Percentiles rank a stretch among this genome's conserved stretches.
Conservation (phyloP, 2,888 invertebrate species). For the Notocelia uddmanniana region DNA sequence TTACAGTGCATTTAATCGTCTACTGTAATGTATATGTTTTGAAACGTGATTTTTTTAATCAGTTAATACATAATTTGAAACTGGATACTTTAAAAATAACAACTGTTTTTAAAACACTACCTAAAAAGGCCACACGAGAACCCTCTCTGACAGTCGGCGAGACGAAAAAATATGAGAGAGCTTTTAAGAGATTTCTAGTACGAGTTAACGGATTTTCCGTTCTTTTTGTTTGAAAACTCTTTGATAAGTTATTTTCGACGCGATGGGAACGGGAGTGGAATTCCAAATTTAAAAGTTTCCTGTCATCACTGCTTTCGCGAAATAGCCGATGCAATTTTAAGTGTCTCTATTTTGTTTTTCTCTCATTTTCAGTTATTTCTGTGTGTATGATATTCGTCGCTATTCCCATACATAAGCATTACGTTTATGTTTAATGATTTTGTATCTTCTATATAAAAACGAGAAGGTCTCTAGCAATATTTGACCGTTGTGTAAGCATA, state of each 20-base stretch:
- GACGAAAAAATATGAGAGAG: constrained; percentile 48
- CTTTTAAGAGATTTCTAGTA: constrained; percentile 49
- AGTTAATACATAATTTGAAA: neutral
- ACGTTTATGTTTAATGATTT: neutral
- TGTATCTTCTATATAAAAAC: neutral
- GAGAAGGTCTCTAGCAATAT: neutral
- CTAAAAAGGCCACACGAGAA: constrained; percentile 18
- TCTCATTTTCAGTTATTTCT: neutral
- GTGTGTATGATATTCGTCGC: neutral
- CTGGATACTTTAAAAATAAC: neutral
- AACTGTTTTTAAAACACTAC: neutral
- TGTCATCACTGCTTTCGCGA: constrained; percentile 47
- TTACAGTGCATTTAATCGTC: neutral
- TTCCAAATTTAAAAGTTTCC: constrained; percentile 56
- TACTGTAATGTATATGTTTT: neutral
- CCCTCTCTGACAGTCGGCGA: constrained; percentile 1
- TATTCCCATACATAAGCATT: neutral
- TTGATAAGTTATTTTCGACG: constrained; percentile 59
- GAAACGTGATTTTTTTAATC: neutral
- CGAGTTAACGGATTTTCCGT: constrained; percentile 46
- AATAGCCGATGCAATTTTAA: constrained; percentile 43
- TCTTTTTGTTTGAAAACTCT: constrained; percentile 49
- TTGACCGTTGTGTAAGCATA: neutral
- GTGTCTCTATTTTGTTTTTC: constrained; percentile 20
- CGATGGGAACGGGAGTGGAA: constrained; percentile 43